These are phyloP conservation scores for Podocnemis expansa DNA, from an alignment of 2,113 vertebrate species.

Conservation along the genomic window DNA sequence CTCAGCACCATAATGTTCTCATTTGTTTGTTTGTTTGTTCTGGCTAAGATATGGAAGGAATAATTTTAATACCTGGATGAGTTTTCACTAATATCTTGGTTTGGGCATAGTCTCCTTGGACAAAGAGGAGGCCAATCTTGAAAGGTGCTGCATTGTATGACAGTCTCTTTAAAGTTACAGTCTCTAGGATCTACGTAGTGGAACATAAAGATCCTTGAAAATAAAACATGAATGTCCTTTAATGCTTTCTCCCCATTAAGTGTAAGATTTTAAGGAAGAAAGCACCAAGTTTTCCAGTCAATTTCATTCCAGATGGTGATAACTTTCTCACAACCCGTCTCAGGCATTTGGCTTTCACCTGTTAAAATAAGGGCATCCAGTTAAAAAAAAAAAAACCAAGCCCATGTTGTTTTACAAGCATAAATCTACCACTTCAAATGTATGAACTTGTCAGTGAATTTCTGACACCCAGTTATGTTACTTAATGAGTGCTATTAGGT, in stretches of 20 bases:
- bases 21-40: neutral
- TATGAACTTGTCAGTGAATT: slow-evolving; percentile 49
- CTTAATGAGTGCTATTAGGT: slow-evolving; percentile 74
- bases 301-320: neutral
- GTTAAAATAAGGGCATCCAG: slow-evolving; percentile 50
- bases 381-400: slow-evolving; percentile 35
- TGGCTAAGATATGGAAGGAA: neutral
- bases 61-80: neutral
- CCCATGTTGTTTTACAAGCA: slow-evolving; percentile 5
- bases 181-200: neutral
- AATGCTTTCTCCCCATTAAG: neutral
- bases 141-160: neutral
- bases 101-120: neutral
- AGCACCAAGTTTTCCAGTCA: neutral
- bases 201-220: neutral
- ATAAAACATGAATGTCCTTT: neutral
- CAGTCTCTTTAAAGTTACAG: neutral
- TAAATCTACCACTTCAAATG: slow-evolving; percentile 48
- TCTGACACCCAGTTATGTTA: slow-evolving; percentile 69
- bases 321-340: slow-evolving; percentile 39
- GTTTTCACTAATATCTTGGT: neutral
- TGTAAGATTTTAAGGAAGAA: neutral
- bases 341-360: neutral
- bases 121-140: neutral
- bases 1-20: neutral